Evolutionary conservation across 1,140 invertebrate genomes (phyloP).

Genomic region (Drosophila guanche): DNA sequence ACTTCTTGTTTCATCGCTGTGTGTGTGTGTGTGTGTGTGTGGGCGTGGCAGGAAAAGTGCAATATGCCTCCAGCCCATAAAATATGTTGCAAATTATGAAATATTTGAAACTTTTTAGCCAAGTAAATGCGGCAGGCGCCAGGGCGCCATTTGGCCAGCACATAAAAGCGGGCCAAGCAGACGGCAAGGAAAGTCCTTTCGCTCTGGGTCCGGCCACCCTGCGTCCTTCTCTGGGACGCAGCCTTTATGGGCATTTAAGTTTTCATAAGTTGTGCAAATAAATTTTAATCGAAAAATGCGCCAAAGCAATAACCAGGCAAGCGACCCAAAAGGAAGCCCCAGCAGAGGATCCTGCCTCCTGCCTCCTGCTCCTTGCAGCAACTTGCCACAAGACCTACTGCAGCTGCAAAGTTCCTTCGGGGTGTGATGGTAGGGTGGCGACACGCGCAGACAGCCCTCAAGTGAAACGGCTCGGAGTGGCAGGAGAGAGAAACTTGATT

Average conservation of each 20-base stretch:
- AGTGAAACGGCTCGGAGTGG: constrained; percentile 8
- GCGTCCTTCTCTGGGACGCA: constrained; percentile 1
- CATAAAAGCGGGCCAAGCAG: too few species aligned
- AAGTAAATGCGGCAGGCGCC: constrained; percentile 33
- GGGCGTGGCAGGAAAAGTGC: constrained; percentile 38
- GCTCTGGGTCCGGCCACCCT: background rate
- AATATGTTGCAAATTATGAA: constrained; percentile 80
- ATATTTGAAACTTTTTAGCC: constrained; percentile 74
- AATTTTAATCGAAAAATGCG: constrained; percentile 81
- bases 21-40: background rate
- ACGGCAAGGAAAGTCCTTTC: background rate
- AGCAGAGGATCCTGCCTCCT: background rate
- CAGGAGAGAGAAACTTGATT: constrained; percentile 6
- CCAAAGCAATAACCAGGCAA: constrained; percentile 62
- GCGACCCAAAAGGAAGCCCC: constrained; percentile 14
- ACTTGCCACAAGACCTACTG: constrained; percentile 26
- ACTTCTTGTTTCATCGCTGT: constrained; percentile 22
- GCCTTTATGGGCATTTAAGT: constrained; percentile 77
- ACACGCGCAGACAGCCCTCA: constrained; percentile 6
- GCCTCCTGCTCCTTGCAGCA: background rate
- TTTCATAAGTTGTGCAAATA: constrained; percentile 79
- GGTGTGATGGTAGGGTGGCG: background rate
- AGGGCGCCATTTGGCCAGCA: background rate
- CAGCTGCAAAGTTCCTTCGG: constrained; percentile 8
- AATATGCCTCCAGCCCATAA: constrained; percentile 60